These are phyloP conservation scores for Paedocypris micromegethes DNA, from an alignment of 2,797 vertebrate species.

Conservation along the genomic window DNA sequence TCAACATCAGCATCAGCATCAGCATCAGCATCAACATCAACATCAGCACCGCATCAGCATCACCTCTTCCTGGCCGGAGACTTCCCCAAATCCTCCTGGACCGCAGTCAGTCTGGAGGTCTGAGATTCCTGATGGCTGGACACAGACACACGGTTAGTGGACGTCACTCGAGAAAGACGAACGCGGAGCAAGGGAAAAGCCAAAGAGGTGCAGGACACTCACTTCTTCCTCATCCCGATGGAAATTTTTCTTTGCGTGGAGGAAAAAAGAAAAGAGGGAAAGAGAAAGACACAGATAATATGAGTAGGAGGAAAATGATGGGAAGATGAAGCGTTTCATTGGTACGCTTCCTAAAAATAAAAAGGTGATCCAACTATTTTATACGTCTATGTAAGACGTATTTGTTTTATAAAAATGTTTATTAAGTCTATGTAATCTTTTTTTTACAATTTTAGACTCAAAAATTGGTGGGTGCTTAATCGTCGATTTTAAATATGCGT, in stretches of 20 bases:
- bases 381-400: no score
- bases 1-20: no score
- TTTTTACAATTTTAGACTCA: no score
- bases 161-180: no score
- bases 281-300: constrained; percentile 55
- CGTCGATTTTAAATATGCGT: no score
- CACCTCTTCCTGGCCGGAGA: constrained; percentile 93
- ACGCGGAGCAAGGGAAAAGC: no score
- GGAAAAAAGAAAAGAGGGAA: constrained; percentile 60
- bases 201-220: constrained; percentile 57
- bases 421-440: no score
- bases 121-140: constrained; percentile 85
- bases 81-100: constrained; percentile 90
- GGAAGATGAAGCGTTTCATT: neutral
- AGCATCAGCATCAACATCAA: no score
- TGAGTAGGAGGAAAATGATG: constrained; percentile 44
- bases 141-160: constrained; percentile 24
- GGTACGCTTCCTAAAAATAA: neutral
- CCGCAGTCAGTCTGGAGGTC: constrained; percentile 77
- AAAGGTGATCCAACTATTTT: no score
- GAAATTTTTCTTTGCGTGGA: constrained; percentile 74
- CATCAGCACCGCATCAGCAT: constrained; percentile 14
- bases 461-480: no score
- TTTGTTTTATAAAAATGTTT: no score
- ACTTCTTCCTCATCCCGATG: constrained; percentile 80